Evolutionary conservation across 2,113 vertebrate genomes (phyloP), one percentile per base, ranked within the genome.

Genomic region (Phoxinus phoxinus): DNA sequence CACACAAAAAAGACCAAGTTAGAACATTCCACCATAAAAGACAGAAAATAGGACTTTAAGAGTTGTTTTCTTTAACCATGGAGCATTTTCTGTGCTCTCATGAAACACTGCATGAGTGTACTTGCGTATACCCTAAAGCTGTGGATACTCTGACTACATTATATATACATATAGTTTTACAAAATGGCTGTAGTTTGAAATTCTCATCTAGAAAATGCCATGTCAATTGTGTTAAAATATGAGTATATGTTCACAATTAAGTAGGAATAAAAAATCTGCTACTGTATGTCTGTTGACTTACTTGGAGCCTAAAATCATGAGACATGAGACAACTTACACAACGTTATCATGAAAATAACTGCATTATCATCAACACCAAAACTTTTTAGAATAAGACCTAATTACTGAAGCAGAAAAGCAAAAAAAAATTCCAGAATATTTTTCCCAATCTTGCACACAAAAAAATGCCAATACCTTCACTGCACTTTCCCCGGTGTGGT

Each of bases 401-500:
- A 17, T 35, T 37, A 35, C 65, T 37, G 32, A 73, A 25, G 1
- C 23, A 73, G 7, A 37, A 35, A 10, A 37, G 35, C 3, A 71
- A 69, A 10, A 69, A 7, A 10, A 61, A n/a, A 48, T 74, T 21
- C n/a, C 5, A 25, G 11, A 25, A 11, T 48, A 17, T 44, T 44
- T 53, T 30, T 17, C 7, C 3, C 15, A 32, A 23, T 73, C 35
- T 74, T 48, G 13, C 25, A 74, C n/a, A 27, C 5, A 25, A 21
- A 56, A 78, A 73, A 77, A 86, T 86, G 87, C 86, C 88, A 79
- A 84, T 93, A 95, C 94, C 93, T 93, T 93, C 90, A 90, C 89
- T 13, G 89, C 58, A 77, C 91, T 87, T 89, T 94, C 93, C 92
- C 92, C 92, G 88, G 93, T 92, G 87, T 93, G 91, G 86, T 94